Base-by-base conservation (phyloP, 2,888 invertebrate species). In the Orgyia antiqua region DNA sequence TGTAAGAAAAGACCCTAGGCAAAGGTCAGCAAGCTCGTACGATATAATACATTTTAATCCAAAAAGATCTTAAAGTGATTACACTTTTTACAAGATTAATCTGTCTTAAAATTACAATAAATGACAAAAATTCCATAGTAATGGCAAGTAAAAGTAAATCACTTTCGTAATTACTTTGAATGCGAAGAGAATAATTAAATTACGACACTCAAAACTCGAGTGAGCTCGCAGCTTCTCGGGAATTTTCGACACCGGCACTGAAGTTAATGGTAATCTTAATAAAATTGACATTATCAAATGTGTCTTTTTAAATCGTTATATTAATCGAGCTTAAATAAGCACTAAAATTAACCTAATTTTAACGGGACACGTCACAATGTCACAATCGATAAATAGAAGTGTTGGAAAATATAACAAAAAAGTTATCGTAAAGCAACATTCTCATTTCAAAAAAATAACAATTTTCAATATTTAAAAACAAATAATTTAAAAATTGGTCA, bases 141-240 rank as follows among this genome's bases (percentile, higher is more conserved):
- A 35, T 25, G 21, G 24, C 19, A 28, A 35, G 31, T 27, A 31
- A 27, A 31, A 54, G 53, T 55, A 66, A 71, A 68, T 68, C 68
- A 66, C 52, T 62, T 46, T 54, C 50, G 56, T 66, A 66, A 71
- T 73, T 66, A 65, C 63, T 46, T 57, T 44, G 56, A 67, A 65
- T 63, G 56, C 57, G 62, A 53, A 45, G 54, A 53, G 48, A 44
- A 56, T 70, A 72, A 75, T 74, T 70, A 66, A 70, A 71, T 75
- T 70, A 70, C 66, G 55, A 53, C 65, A 65, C 65, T 70, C 50
- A 42, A 63, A 65, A 64, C 63, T 64, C 56, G 50, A 54, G 26
- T 29, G 27, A 36, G 23, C 31, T 43, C 47, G 46, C 51, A 40
- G 42, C 49, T 55, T 51, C 41, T 49, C 35, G 41, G 48, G 35